Percentiles rank a stretch among this genome's conserved stretches.
Evolutionary conservation across 2,797 vertebrate species (phyloP).

Genomic region (Sternotherus odoratus): DNA sequence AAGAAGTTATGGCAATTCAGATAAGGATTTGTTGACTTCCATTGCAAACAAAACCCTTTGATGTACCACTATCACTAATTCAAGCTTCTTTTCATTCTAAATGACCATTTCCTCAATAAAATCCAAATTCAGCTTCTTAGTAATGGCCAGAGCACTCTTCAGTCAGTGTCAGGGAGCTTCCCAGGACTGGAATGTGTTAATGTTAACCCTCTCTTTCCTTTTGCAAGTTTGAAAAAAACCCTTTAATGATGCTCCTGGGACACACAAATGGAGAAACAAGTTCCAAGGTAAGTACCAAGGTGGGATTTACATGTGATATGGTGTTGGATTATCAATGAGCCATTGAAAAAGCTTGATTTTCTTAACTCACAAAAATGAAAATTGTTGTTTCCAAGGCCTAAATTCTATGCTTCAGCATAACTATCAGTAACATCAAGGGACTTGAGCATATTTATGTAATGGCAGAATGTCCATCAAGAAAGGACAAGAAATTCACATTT

Average conservation of each 20-base stretch:
- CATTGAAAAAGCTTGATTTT: neutral
- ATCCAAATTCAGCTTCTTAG: neutral
- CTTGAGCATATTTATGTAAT: neutral
- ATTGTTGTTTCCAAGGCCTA: neutral
- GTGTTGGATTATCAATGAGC: neutral
- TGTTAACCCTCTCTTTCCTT: neutral
- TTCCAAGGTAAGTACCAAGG: neutral
- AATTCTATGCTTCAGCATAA: neutral
- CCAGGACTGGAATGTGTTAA: neutral
- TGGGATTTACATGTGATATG: neutral
- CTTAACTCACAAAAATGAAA: neutral
- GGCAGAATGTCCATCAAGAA: neutral
- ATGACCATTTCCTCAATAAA: neutral
- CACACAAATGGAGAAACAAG: neutral
- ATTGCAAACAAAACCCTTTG: conserved; percentile 29
- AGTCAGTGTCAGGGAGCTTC: neutral
- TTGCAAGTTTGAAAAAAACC: neutral
- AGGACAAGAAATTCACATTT: neutral
- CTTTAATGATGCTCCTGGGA: neutral
- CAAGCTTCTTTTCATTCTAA: neutral
- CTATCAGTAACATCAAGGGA: neutral
- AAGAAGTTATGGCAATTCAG: conserved; percentile 22
- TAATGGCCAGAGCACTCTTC: neutral
- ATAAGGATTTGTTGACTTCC: conserved; percentile 46
- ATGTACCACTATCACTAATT: neutral